These are phyloP conservation scores for Clarias gariepinus DNA, from an alignment of 2,113 vertebrate genomes.

Conservation along the genomic window DNA sequence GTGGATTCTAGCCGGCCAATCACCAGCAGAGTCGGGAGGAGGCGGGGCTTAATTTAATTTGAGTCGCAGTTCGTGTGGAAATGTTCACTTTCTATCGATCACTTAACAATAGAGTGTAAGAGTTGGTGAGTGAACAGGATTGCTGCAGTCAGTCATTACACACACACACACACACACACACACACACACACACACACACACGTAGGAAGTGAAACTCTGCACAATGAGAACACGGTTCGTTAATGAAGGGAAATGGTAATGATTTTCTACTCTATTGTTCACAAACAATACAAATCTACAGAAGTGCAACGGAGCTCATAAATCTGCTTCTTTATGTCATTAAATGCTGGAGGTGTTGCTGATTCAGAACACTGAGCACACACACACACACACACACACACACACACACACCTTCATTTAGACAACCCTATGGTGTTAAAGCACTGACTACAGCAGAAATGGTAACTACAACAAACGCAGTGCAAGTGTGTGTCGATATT, in stretches of 20 bases:
- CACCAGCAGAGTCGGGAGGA: background rate
- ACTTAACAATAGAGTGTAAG: background rate
- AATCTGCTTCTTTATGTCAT: conserved; percentile 1
- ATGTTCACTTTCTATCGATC: background rate
- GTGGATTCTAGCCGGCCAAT: background rate
- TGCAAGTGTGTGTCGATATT: background rate
- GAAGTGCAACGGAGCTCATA: background rate
- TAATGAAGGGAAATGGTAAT: conserved; percentile 5
- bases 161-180: background rate
- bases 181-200: background rate
- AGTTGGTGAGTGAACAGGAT: background rate
- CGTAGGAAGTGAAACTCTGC: no score
- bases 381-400: background rate
- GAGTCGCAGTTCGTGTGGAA: background rate
- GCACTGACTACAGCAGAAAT: background rate
- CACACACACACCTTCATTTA: background rate
- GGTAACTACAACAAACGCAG: background rate
- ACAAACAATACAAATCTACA: conserved; percentile 16
- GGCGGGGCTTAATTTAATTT: background rate
- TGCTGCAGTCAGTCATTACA: background rate
- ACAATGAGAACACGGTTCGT: background rate
- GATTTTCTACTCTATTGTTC: conserved; percentile 9
- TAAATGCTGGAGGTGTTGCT: background rate
- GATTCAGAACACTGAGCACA: background rate
- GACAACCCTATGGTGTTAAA: background rate